Base-by-base conservation (phyloP, 2,113 vertebrate species). In the Dromaius novaehollandiae region DNA sequence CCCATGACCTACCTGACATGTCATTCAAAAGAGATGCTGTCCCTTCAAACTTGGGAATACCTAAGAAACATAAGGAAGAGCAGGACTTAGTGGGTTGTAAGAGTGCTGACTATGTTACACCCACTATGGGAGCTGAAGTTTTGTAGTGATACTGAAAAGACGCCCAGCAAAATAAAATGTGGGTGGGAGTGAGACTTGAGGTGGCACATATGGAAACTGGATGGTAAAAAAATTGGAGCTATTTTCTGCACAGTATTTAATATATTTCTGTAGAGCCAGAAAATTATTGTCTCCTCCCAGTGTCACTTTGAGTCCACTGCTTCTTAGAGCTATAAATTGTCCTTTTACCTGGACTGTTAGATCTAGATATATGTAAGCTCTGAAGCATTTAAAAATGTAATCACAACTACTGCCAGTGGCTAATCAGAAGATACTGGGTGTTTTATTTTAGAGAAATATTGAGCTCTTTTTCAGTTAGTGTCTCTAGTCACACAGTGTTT, bases 361-460 rank as follows among this genome's bases (percentile, higher is more conserved):
- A 66, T 38, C 22, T 77, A 68, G 7, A 34, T 36, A 40, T 46
- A 36, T 5, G 5, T 58, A 63, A 82, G 3, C 0, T 10, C 53
- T 88, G 46, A 76, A 82, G 38, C 9, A 90, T 76, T 68, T 4
- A 81, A 69, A 68, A 90, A 14, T 6, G 5, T 30, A 74, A 86
- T 51, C 9, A 51, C 12, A 68, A 36, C 32, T 61, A n/a, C 64
- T 84, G 26, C 13, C 66, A 63, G 2, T 75, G 50, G 63, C 63
- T 89, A 40, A 75, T 76, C 48, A 84, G 61, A 42, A 89, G n/a
- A 34, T 73, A 79, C 4, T 8, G 48, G 34, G 19, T 69, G 65
- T 51, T 94, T 51, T 88, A 19, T 86, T 89, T 91, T 77, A 46
- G 70, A 74, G 36, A 94, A 93, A 71, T 83, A 91, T 9, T 44